Conservation (phyloP, 2,888 invertebrate genomes). For the Lomographa bimaculata region DNA sequence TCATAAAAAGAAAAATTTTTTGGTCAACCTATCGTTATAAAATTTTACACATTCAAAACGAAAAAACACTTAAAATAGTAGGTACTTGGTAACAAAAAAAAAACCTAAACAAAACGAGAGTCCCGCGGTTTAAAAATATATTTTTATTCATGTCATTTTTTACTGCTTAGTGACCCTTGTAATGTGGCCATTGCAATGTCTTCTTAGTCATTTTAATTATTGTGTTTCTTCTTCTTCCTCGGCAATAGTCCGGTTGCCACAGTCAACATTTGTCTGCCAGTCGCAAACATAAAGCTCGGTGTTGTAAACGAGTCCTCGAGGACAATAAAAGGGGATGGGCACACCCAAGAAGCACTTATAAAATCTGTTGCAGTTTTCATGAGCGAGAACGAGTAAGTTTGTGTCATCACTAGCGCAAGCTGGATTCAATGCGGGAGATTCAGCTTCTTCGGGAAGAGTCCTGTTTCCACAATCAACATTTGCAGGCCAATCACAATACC, state of each 20-base stretch:
- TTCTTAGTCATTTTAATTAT: no score
- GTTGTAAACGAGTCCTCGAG: constrained; percentile 7
- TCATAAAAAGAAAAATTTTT: no score
- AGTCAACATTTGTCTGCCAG: constrained; percentile 18
- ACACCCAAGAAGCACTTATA: constrained; percentile 19
- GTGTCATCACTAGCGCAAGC: not conserved
- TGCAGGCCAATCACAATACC: constrained; percentile 31
- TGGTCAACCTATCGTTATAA: no score
- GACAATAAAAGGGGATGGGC: constrained; percentile 5
- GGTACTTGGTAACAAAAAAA: no score
- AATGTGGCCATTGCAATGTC: no score
- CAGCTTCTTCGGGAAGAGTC: constrained; percentile 1
- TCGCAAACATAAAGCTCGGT: constrained; percentile 5
- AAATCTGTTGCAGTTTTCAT: constrained; percentile 11
- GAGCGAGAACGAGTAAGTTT: constrained; percentile 2
- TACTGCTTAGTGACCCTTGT: no score
- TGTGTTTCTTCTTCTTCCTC: constrained; percentile 4
- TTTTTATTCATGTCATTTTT: no score
- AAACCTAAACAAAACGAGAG: no score
- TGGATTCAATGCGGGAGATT: not conserved
- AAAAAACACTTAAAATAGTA: no score
- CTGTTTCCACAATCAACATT: constrained; percentile 29
- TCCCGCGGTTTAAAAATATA: no score
- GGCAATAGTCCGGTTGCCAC: constrained; percentile 18
- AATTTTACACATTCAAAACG: no score